Base-by-base conservation (phyloP, 2,888 invertebrate species). In the Smittia aterrima region DNA sequence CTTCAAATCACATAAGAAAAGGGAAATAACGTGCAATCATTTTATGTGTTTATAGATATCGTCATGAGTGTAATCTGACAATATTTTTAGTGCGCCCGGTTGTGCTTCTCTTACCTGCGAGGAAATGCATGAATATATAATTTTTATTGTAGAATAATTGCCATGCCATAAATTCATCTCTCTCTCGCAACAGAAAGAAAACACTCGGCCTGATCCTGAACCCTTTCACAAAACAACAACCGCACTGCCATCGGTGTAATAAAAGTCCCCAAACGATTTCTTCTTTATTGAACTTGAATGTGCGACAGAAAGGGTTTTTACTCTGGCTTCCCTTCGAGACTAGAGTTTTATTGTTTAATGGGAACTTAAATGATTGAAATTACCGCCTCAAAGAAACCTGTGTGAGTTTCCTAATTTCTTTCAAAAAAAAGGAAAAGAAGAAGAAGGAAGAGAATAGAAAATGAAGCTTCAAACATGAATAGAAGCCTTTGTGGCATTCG, bases 361-460 rank as follows among this genome's bases (percentile, higher is more conserved):
- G 24, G 62, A 27, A 74, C 25, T 64, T 64, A 66, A 74, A 74
- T 74, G 40, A 74, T 74, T 74, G 74, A 74, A 53, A 47, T 73
- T 74, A 20, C 74, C 66, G 74, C 74, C 74, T 32, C 38, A 62
- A 18, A 24, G 41, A 54, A 70, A 70, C 67, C 67, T 67, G 67
- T 67, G 47, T 22, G 67, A 67, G 47, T 41, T 67, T 40, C 20
- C n/a, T 27, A 9, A 64, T 64, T 18, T 58, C 18, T 25, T 18
- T 9, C 6, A 38, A 38, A 9, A 38, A 38, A 7, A 38, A 38
- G 13, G 16, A 27, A 7, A 64, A 27, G 27, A 24, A 25, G 22
- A 41, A 41, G 40, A 38, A 38, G 20, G 16, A 64, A 25, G 20
- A 64, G 27, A 64, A 25, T 11, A 67, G 20, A 16, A 66, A 18